A percentile compares a stretch with the other conserved stretches of the same genome.
Evolutionary conservation across 2,113 vertebrate genomes (phyloP).

Genomic region (Pterocles burchelli): DNA sequence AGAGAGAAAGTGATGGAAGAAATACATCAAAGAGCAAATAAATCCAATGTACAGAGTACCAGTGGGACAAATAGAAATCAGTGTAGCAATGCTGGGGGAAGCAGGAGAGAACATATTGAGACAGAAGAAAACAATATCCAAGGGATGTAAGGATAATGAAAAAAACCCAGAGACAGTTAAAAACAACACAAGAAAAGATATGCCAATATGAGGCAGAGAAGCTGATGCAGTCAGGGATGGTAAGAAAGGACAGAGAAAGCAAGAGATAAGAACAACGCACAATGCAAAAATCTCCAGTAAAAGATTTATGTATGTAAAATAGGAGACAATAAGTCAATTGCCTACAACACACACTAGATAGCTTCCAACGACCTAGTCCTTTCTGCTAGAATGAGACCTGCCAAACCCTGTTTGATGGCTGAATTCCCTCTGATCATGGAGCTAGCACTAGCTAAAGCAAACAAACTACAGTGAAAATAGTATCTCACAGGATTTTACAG

Average conservation of each 20-base stretch:
- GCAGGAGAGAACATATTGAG: background rate
- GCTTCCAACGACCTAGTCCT: background rate
- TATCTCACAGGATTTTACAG: background rate
- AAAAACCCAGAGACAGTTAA: background rate
- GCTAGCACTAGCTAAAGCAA: background rate
- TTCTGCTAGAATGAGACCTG: background rate
- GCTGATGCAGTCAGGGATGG: background rate
- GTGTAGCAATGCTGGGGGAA: background rate
- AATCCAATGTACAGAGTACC: background rate
- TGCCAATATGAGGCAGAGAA: background rate
- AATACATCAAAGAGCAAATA: background rate
- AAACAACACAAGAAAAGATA: background rate
- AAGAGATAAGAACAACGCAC: background rate
- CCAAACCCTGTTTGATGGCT: background rate
- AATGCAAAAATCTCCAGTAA: background rate
- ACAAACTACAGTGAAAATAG: background rate
- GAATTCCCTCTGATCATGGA: background rate
- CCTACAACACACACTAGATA: background rate
- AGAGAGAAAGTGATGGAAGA: background rate
- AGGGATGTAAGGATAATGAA: background rate
- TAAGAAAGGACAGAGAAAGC: background rate
- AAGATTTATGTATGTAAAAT: background rate
- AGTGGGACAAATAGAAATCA: background rate
- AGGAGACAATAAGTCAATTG: background rate
- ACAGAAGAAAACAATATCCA: background rate